These are phyloP conservation scores for Pycnomerus fuliginosus DNA, from an alignment of 2,888 invertebrate genomes.

Conservation along the genomic window DNA sequence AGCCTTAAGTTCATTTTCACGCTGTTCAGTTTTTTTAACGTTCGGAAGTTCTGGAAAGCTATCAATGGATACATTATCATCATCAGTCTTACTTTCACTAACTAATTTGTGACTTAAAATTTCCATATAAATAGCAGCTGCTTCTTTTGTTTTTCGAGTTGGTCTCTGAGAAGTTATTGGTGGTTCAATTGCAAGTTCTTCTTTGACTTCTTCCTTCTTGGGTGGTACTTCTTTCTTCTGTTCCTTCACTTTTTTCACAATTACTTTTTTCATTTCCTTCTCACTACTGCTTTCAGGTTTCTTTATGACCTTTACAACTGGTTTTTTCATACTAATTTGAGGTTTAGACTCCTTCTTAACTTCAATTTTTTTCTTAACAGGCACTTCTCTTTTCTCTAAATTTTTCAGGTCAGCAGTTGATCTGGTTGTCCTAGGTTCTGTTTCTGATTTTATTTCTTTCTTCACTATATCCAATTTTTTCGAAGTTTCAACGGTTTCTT, in stretches of 20 bases:
- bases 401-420: too few relatives aligned
- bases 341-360: too few relatives aligned
- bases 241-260: slow-evolving; percentile 24
- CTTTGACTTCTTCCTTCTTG: neutral
- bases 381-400: too few relatives aligned
- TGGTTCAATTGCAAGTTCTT: too few relatives aligned
- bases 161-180: slow-evolving; percentile 51
- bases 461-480: slow-evolving; percentile 12
- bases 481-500: slow-evolving; percentile 2
- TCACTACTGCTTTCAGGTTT: too few relatives aligned
- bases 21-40: slow-evolving; percentile 61
- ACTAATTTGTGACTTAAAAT: slow-evolving; percentile 69
- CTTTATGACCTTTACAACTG: too few relatives aligned
- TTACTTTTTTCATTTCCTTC: slow-evolving; percentile 6
- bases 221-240: slow-evolving; percentile 23
- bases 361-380: slow-evolving; percentile 7
- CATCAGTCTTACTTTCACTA: slow-evolving; percentile 62
- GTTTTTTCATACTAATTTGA: too few relatives aligned
- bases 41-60: slow-evolving; percentile 70
- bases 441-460: too few relatives aligned
- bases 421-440: too few relatives aligned
- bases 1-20: slow-evolving; percentile 60
- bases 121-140: slow-evolving; percentile 73
- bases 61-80: slow-evolving; percentile 64
- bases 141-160: slow-evolving; percentile 72